Conservation (phyloP, 2,113 vertebrate genomes). For the Sinocyclocheilus maitianheensis region DNA sequence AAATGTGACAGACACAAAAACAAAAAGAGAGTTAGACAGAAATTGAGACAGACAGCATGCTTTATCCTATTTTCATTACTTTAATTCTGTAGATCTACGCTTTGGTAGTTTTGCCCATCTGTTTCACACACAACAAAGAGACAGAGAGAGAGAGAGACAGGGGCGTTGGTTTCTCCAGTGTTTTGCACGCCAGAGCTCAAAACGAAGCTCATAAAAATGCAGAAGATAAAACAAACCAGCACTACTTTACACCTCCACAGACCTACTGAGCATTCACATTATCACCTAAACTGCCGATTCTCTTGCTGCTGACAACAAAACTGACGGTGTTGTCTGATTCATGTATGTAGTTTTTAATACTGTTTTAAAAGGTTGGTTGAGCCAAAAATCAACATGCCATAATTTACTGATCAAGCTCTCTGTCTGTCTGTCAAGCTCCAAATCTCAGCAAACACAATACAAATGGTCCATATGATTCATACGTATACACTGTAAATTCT, state of each 20-base stretch:
- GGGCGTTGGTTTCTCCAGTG: constrained; percentile 30
- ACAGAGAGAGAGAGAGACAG: constrained; percentile 29
- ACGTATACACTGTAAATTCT: background rate
- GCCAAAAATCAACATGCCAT: background rate
- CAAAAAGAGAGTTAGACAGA: constrained; percentile 19
- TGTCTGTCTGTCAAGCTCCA: background rate
- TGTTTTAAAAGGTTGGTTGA: background rate
- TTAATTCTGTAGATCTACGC: constrained; percentile 72
- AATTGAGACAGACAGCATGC: constrained; percentile 39
- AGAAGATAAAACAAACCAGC: constrained; percentile 6
- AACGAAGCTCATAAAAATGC: constrained; percentile 31
- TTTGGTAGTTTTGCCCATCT: constrained; percentile 73
- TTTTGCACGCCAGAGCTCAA: constrained; percentile 33
- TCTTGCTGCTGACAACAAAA: background rate
- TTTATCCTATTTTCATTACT: constrained; percentile 68
- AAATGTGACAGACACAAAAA: constrained; percentile 41
- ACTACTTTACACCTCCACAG: background rate
- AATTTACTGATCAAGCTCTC: background rate
- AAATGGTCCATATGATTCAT: background rate
- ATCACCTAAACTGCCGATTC: background rate
- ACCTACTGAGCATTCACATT: background rate
- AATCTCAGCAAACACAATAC: background rate
- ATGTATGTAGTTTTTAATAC: background rate
- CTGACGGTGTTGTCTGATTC: background rate
- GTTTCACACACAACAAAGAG: constrained; percentile 58